Percentiles rank a stretch among this genome's conserved stretches.
These are phyloP conservation scores for Ganaspis brasiliensis DNA, from an alignment of 2,888 invertebrate genomes.

Conservation along the genomic window DNA sequence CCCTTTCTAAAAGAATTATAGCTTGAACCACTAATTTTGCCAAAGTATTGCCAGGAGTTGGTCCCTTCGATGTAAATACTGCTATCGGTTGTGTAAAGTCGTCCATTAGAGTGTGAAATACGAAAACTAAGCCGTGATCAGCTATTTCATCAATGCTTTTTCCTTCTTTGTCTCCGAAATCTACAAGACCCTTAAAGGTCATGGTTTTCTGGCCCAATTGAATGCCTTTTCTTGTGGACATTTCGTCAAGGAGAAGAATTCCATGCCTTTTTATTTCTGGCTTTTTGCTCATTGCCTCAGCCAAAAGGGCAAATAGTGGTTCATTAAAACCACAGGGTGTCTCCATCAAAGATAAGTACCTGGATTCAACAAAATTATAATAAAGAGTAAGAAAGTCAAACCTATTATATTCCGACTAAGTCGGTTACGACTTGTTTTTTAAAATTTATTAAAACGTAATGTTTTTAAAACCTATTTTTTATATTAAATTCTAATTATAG, in stretches of 20 bases:
- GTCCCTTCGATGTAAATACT: constrained; percentile 54
- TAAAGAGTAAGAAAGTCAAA: too few relatives aligned
- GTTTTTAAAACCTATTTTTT: too few relatives aligned
- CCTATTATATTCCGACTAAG: too few relatives aligned
- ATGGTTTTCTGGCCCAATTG: constrained; percentile 51
- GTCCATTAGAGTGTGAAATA: too few relatives aligned
- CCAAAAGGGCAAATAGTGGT: constrained; percentile 47
- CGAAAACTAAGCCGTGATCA: constrained; percentile 16
- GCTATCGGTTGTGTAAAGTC: constrained; percentile 58
- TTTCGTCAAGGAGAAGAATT: constrained; percentile 55
- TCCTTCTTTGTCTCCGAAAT: constrained; percentile 47
- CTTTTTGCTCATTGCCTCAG: constrained; percentile 52
- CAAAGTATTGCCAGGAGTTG: constrained; percentile 46
- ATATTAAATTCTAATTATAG: too few relatives aligned
- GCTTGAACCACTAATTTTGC: constrained; percentile 55
- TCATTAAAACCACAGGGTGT: constrained; percentile 51
- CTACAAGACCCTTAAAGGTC: constrained; percentile 49
- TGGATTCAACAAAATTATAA: too few relatives aligned
- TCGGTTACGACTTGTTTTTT: too few relatives aligned
- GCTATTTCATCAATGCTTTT: neutral
- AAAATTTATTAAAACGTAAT: too few relatives aligned
- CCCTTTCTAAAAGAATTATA: constrained; percentile 50
- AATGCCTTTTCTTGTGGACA: constrained; percentile 46
- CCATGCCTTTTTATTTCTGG: constrained; percentile 53
- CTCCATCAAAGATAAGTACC: constrained; percentile 45